phyloP scores from a whole-genome alignment of 2,113 vertebrate genomes.

The Prochilodus magdalenae region DNA sequence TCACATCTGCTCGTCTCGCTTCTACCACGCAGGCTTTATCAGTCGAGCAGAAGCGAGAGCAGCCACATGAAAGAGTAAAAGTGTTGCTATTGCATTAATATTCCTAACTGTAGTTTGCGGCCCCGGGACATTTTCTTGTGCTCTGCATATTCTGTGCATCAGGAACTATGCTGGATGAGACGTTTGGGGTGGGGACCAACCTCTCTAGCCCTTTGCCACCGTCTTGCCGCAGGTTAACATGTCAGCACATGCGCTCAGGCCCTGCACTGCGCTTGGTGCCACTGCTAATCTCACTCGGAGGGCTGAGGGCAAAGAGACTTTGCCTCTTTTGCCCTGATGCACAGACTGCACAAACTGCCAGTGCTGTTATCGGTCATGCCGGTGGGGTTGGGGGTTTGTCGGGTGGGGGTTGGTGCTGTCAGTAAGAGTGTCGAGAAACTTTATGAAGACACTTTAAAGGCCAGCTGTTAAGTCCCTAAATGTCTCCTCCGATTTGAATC shows the following conservation, averaged over 20 bases:
- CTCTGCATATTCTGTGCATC: slow-evolving; percentile 5
- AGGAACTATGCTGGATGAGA: background rate
- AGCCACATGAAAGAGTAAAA: slow-evolving; percentile 26
- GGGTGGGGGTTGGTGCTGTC: background rate
- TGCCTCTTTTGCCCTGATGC: slow-evolving; percentile 5
- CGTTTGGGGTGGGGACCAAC: background rate
- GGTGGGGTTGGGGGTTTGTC: background rate
- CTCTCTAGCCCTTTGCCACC: background rate
- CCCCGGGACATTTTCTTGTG: slow-evolving; percentile 37
- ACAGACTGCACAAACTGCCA: background rate
- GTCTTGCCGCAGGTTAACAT: slow-evolving; percentile 35
- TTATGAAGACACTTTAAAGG: slow-evolving; percentile 34
- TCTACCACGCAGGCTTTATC: slow-evolving; percentile 5
- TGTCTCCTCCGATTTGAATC: slow-evolving; percentile 20
- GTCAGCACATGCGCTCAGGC: slow-evolving; percentile 20
- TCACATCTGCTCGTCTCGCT: slow-evolving; percentile 35
- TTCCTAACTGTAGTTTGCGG: slow-evolving; percentile 34
- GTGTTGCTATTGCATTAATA: slow-evolving; percentile 35
- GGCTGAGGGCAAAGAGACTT: slow-evolving; percentile 2
- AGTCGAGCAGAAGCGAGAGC: slow-evolving; percentile 33
- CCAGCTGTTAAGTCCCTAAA: slow-evolving; percentile 27
- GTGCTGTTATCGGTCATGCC: slow-evolving; percentile 1
- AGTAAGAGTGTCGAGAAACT: slow-evolving; percentile 12
- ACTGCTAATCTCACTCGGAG: background rate
- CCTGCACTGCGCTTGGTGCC: background rate